Evolutionary conservation across 2,888 invertebrate species (phyloP).

Genomic region (Conomelus anceps): DNA sequence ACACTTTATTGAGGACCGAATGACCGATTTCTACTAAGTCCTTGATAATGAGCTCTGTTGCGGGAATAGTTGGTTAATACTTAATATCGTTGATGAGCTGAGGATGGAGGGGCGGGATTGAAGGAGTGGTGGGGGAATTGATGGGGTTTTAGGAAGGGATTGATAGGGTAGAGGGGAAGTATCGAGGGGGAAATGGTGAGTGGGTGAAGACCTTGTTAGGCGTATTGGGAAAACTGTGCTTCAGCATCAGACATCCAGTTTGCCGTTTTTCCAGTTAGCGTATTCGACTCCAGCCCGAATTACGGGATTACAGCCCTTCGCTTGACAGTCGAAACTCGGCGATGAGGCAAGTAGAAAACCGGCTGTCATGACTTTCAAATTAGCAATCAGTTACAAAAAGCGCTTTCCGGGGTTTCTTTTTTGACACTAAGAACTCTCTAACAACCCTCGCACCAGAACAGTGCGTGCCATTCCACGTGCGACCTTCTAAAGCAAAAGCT

Average conservation of each 20-base stretch:
- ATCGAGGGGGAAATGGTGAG: background rate
- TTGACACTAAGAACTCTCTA: slow-evolving; percentile 10
- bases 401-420: background rate
- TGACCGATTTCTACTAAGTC: background rate
- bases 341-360: background rate
- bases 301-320: background rate
- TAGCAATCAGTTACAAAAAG: slow-evolving; percentile 9
- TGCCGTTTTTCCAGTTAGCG: background rate
- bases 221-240: background rate
- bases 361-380: slow-evolving; percentile 9
- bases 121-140: no score
- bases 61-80: background rate
- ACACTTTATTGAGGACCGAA: background rate
- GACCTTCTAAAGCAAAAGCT: background rate
- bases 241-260: background rate
- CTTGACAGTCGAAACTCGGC: background rate
- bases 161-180: background rate
- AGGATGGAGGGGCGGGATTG: background rate
- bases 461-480: background rate
- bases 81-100: background rate
- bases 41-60: background rate
- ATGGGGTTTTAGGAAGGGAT: no score
- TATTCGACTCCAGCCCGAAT: background rate
- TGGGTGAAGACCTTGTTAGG: background rate
- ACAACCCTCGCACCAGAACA: slow-evolving; percentile 4